Evolutionary conservation across 2,888 invertebrate species (phyloP), one percentile per base, ranked within the genome.

Genomic region (Dryomyza anilis): DNA sequence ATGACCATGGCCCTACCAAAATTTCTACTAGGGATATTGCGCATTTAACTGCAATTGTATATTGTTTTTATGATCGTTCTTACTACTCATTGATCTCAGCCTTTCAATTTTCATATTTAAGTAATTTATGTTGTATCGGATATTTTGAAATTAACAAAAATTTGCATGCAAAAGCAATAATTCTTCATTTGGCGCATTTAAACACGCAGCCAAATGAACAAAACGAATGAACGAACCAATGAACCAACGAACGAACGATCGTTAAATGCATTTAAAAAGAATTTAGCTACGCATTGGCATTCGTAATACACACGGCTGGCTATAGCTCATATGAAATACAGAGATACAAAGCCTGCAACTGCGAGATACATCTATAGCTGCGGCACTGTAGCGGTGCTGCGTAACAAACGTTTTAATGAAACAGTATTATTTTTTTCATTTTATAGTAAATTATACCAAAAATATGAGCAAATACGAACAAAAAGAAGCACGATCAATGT

Each of bases 111-210:
- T 68, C 67, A 65, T 70, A 72, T 71, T 79, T 79, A 78, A 77
- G 75, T 77, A 77, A 77, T 78, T 77, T 78, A 76, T 76, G 76
- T 74, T 75, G 72, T 76, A 77, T 77, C 77, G 78, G 75, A 74
- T 77, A 75, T 75, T 75, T 63, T 75, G 64, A 71, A 69, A 70
- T 61, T 29, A n/a, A 33, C 39, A 16, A 23, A 55, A 79, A 79
- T 79, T 79, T 79, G 79, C 79, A 79, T 79, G 77, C 75, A 64
- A 74, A 78, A 78, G 79, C 79, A 75, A 79, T 79, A 79, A 78
- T 78, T 79, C 80, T 80, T 79, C 77, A 79, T 79, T 79, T 80
- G n/a, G 79, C 74, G 73, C 73, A 63, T 75, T 72, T 67, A 73
- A 72, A 21, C 52, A 56, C 73, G 74, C 72, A 73, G 74, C 39